A percentile compares a stretch with the other conserved stretches of the same genome.
These are phyloP conservation scores for Thumatha senex DNA, from an alignment of 2,888 invertebrate species.

Conservation along the genomic window DNA sequence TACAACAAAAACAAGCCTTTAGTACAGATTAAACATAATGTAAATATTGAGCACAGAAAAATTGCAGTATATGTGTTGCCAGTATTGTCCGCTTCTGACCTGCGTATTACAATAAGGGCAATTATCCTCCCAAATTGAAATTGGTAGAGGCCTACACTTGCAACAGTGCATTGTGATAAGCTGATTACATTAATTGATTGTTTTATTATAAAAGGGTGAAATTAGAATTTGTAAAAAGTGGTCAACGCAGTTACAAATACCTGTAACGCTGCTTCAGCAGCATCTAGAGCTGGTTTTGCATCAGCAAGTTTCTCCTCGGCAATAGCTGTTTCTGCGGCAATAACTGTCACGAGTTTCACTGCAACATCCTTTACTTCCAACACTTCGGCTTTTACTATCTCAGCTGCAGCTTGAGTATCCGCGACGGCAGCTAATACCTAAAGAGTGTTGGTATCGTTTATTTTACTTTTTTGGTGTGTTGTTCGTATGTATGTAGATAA, in stretches of 20 bases:
- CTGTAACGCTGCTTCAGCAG: constrained; percentile 92
- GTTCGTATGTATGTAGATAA: not conserved
- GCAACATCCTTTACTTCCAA: constrained; percentile 91
- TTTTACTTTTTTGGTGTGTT: not conserved
- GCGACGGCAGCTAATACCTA: constrained; percentile 89
- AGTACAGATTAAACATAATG: no score
- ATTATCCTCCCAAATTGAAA: no score
- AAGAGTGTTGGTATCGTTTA: not conserved
- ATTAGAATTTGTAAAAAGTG: no score
- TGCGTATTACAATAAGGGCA: no score
- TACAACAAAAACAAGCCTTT: constrained; percentile 48
- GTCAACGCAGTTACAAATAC: constrained; percentile 56
- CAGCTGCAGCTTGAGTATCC: constrained; percentile 90
- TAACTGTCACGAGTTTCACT: constrained; percentile 89
- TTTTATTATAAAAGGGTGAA: no score
- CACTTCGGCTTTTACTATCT: constrained; percentile 91
- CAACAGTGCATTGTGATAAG: no score
- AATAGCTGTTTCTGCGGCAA: constrained; percentile 90
- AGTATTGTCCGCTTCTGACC: no score
- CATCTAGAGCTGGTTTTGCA: constrained; percentile 93
- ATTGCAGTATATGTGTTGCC: no score
- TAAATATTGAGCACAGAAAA: no score
- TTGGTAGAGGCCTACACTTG: no score
- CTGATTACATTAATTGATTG: no score
- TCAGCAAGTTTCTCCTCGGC: constrained; percentile 92